Conservation (phyloP, 2,113 vertebrate genomes). For the Anolis sagrei region DNA sequence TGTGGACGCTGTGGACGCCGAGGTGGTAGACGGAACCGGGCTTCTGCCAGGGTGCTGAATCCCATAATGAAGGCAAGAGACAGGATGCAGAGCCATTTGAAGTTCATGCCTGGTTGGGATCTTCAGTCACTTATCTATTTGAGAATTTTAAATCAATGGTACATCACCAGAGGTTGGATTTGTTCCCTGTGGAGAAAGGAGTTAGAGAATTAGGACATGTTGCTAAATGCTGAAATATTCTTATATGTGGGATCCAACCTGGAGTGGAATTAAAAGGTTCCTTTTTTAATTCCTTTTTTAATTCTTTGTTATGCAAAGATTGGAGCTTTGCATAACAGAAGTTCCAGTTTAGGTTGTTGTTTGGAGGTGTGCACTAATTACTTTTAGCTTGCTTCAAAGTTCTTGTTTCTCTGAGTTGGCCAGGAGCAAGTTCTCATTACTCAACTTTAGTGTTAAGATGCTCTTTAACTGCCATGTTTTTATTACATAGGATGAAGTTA, state of each 20-base stretch:
- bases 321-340: background rate
- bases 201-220: background rate
- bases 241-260: background rate
- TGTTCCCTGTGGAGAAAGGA: background rate
- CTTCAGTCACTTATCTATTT: fast-evolving
- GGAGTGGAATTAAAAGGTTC: background rate
- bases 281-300: too few species aligned
- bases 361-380: background rate
- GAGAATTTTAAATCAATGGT: too few species aligned
- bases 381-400: background rate
- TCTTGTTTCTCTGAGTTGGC: too few species aligned
- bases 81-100: background rate
- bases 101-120: constrained; percentile 3
- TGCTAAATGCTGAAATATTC: background rate
- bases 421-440: too few species aligned
- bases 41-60: background rate
- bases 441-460: too few species aligned
- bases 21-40: background rate
- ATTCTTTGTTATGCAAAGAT: too few species aligned
- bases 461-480: too few species aligned
- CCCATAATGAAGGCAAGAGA: constrained; percentile 7
- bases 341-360: background rate
- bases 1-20: too few species aligned
- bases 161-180: background rate
- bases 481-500: too few species aligned